phyloP scores from a whole-genome alignment of 1,140 invertebrate species.

The Pseudomyrmex flavicornis region DNA sequence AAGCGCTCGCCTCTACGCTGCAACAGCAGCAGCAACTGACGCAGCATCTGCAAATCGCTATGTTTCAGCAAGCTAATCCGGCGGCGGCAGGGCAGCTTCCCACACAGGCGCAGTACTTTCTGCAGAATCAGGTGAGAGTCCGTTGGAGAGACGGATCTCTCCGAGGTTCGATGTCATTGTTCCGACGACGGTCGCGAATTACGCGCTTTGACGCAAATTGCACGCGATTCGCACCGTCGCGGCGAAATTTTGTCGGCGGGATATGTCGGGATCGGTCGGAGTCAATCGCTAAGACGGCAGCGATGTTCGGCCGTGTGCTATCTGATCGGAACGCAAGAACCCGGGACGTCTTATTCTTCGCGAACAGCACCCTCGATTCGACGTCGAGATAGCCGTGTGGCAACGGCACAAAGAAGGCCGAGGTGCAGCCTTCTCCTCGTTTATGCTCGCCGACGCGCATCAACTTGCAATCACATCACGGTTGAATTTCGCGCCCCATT shows the following conservation, averaged over 20 bases:
- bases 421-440: slow-evolving; percentile 57
- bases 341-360: slow-evolving; percentile 71
- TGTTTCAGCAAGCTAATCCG: slow-evolving; percentile 87
- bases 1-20: slow-evolving; percentile 88
- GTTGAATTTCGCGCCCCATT: slow-evolving; percentile 44
- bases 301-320: slow-evolving; percentile 60
- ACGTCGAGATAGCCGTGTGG: slow-evolving; percentile 65
- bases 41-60: slow-evolving; percentile 89
- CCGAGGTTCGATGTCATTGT: not conserved
- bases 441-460: slow-evolving; percentile 37
- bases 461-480: slow-evolving; percentile 42
- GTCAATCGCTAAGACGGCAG: slow-evolving; percentile 38
- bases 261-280: slow-evolving; percentile 33
- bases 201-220: slow-evolving; percentile 49
- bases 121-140: slow-evolving; percentile 91
- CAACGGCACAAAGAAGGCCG: slow-evolving; percentile 65
- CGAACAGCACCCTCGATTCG: slow-evolving; percentile 62
- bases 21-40: slow-evolving; percentile 88
- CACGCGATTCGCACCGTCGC: slow-evolving; percentile 51
- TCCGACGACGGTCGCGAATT: slow-evolving; percentile 47
- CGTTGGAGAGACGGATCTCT: not conserved
- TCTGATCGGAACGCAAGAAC: slow-evolving; percentile 64
- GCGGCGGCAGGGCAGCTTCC: slow-evolving; percentile 86
- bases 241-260: slow-evolving; percentile 9
- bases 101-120: slow-evolving; percentile 90